These are phyloP conservation scores for Meteorus cinctellus DNA, from an alignment of 2,888 invertebrate species.

Conservation along the genomic window DNA sequence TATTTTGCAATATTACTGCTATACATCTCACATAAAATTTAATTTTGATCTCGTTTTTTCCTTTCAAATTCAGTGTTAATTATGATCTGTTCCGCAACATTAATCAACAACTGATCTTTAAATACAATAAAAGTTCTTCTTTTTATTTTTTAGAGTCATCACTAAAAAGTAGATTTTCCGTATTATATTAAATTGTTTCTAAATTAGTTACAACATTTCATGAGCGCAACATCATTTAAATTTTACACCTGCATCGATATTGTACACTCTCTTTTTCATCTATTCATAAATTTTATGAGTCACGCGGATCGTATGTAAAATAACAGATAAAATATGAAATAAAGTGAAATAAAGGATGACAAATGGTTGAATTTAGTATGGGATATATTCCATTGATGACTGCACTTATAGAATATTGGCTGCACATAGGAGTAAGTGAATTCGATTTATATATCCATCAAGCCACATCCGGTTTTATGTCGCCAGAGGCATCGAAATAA, in stretches of 20 bases:
- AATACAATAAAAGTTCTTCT: no score
- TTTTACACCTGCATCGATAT: not conserved
- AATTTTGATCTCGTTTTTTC: no score
- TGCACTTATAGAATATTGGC: constrained; percentile 26
- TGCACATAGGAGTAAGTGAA: not conserved
- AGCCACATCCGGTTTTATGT: constrained; percentile 30
- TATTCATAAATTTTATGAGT: not conserved
- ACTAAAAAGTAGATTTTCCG: not conserved
- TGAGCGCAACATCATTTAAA: not conserved
- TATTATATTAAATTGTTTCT: not conserved
- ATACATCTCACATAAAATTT: no score
- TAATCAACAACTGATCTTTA: no score
- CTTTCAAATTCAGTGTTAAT: no score
- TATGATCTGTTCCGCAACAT: no score
- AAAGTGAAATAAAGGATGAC: constrained; percentile 1
- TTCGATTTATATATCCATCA: constrained; percentile 31
- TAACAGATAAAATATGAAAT: not conserved
- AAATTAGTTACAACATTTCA: no score
- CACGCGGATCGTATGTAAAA: not conserved
- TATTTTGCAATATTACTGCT: no score
- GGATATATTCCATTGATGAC: constrained; percentile 21
- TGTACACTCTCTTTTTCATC: not conserved
- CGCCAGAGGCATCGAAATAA: constrained; percentile 14
- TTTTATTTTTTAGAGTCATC: no score
- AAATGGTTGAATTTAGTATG: constrained; percentile 29